Evolutionary conservation across 2,888 invertebrate species (phyloP).

Genomic region (Dromius quadrimaculatus): DNA sequence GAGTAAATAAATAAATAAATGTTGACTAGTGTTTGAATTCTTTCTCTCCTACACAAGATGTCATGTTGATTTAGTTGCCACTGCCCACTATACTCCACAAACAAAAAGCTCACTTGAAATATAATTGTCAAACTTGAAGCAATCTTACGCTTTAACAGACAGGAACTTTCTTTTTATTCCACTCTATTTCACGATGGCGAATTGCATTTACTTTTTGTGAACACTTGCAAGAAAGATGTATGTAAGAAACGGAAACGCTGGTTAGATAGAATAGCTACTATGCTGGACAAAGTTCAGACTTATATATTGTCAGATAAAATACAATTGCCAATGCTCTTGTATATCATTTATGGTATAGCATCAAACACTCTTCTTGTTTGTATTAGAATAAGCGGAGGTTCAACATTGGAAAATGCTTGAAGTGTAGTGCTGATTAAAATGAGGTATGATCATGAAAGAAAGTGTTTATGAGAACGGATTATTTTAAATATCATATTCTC

Average conservation of each 20-base stretch:
- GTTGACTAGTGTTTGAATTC: conserved; percentile 1
- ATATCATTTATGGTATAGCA: too few relatives aligned
- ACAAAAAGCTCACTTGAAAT: conserved; percentile 13
- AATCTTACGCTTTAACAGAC: conserved; percentile 5
- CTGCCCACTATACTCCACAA: conserved; percentile 10
- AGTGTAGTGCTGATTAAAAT: too few relatives aligned
- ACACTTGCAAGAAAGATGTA: conserved; percentile 16
- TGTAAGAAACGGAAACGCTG: conserved; percentile 9
- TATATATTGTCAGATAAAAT: background rate
- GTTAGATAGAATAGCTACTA: too few relatives aligned
- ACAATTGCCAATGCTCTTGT: too few relatives aligned
- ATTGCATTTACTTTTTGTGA: conserved; percentile 35
- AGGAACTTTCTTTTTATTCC: conserved; percentile 19
- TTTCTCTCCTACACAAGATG: background rate
- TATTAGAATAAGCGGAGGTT: too few relatives aligned
- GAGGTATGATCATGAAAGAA: too few relatives aligned
- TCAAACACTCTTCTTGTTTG: too few relatives aligned
- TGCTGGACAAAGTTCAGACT: conserved; percentile 3
- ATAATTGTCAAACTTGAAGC: conserved; percentile 21
- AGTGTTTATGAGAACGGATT: too few relatives aligned
- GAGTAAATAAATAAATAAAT: too few relatives aligned
- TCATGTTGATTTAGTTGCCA: conserved; percentile 27
- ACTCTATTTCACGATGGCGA: conserved; percentile 17
- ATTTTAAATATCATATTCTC: too few relatives aligned
- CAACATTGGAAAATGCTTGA: too few relatives aligned